Percentiles rank a stretch among this genome's conserved stretches.
phyloP scores from a whole-genome alignment of 2,797 vertebrate species.

The Pipistrellus pygmaeus region DNA sequence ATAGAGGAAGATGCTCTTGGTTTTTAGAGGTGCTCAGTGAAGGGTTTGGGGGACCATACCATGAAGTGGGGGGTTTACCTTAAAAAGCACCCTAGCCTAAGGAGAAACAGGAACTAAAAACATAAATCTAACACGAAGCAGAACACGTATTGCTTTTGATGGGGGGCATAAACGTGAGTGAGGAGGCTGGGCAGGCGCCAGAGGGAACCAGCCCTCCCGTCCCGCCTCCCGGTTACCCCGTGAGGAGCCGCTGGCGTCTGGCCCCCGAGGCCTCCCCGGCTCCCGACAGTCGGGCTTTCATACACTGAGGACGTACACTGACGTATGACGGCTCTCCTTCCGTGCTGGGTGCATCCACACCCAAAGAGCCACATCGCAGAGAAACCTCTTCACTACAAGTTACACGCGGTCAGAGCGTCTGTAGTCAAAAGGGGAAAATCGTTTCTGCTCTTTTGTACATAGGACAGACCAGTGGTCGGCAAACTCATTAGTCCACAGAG shows the following conservation, averaged over 20 bases:
- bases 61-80: background rate
- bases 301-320: slow-evolving; percentile 5
- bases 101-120: background rate
- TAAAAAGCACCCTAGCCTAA: slow-evolving; percentile 15
- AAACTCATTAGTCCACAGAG: too few species aligned
- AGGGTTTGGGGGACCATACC: background rate
- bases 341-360: background rate
- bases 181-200: background rate
- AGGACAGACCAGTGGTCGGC: too few species aligned
- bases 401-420: background rate
- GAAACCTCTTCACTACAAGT: background rate
- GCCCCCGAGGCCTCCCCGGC: background rate
- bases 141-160: slow-evolving; percentile 38
- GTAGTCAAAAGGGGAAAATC: background rate
- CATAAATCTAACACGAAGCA: slow-evolving; percentile 26
- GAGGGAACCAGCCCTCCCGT: background rate
- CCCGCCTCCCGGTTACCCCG: slow-evolving; percentile 6
- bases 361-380: background rate
- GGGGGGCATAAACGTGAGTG: background rate
- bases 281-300: slow-evolving; percentile 59
- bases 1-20: slow-evolving; percentile 6
- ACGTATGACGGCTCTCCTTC: slow-evolving; percentile 46
- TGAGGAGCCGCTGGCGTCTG: background rate
- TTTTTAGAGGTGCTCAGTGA: background rate
- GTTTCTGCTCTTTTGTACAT: background rate